Base-by-base conservation (phyloP, 2,797 vertebrate species). In the Emydoidea blandingii region DNA sequence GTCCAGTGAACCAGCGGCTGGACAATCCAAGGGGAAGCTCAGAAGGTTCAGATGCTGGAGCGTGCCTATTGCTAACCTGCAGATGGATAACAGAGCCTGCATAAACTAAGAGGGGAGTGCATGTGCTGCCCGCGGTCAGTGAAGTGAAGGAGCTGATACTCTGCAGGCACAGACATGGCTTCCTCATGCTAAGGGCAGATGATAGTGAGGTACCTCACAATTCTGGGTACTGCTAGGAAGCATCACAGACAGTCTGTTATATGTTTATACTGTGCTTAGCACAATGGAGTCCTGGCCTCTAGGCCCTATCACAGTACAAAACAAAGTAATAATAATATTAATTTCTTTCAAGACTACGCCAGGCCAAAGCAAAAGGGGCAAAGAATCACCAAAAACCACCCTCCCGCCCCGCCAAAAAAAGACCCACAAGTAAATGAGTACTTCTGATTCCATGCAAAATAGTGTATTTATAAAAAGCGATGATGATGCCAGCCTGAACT, bases 381-480 rank as follows among this genome's bases (percentile, higher is more conserved):
- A 79, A 86, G n/a, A 83, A 49, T 16, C 12, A 79, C 31, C 34
- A 18, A 34, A 65, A 65, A n/a, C 15, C 82, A 94, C 37, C 50
- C 50, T 50, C 14, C 15, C 50, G 47, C 52, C 52, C 52, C 18
- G 6, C 6, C 16, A 1, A 14, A 74, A 23, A 41, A 25, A 74
- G 54, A 56, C n/a, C 68, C 10, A 62, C n/a, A 83, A 81, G 10
- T 29, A 50, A 65, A 25, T 16, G 74, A 78, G 47, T 27, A 62
- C 37, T 21, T 15, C 0, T 2, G 49, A 82, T 29, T 14, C 81
- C 9, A 7, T 31, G 10, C 34, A 3, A 81, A 3, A 3, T 6
- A 86, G 2, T 83, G 5, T 16, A 23, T 27, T 5, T 2, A 1
- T 34, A 57, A 57, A 41, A 95, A 87, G 31, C 0, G 1, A 10